Percentiles rank a stretch among this genome's conserved stretches.
Evolutionary conservation across 2,113 vertebrate genomes (phyloP).

Genomic region (Prochilodus magdalenae): DNA sequence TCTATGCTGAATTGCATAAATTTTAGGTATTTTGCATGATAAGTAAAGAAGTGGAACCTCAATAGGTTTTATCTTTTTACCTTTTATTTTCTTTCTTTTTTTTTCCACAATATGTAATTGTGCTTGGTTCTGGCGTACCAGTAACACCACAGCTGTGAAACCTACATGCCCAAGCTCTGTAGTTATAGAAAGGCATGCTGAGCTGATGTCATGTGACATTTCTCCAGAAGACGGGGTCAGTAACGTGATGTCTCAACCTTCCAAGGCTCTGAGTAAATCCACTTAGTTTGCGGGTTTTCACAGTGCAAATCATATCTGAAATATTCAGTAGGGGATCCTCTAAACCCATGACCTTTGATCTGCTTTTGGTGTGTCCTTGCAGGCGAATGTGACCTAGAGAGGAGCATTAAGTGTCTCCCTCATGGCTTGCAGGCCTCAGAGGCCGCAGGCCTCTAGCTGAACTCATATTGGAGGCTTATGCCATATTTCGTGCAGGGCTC

Average conservation of each 20-base stretch:
- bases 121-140: too few species aligned
- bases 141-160: too few species aligned
- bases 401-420: conserved; percentile 6
- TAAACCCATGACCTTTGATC: background rate
- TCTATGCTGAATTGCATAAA: too few species aligned
- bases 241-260: background rate
- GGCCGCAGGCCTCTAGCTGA: conserved; percentile 2
- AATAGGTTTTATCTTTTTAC: too few species aligned
- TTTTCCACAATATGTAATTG: too few species aligned
- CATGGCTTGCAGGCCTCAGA: conserved; percentile 11
- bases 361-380: conserved; percentile 28
- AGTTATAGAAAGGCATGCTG: too few species aligned
- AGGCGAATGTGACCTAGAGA: conserved; percentile 10
- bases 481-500: conserved; percentile 27
- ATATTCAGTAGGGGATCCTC: conserved; percentile 4
- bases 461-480: conserved; percentile 37
- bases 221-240: background rate
- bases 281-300: conserved; percentile 18
- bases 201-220: conserved; percentile 7
- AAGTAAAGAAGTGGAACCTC: too few species aligned
- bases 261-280: background rate
- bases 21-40: too few species aligned
- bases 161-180: too few species aligned
- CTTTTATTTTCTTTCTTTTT: too few species aligned
- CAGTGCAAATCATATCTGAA: background rate